Conservation (phyloP, 1,140 invertebrate species). For the Yoshiicerus persimilis region DNA sequence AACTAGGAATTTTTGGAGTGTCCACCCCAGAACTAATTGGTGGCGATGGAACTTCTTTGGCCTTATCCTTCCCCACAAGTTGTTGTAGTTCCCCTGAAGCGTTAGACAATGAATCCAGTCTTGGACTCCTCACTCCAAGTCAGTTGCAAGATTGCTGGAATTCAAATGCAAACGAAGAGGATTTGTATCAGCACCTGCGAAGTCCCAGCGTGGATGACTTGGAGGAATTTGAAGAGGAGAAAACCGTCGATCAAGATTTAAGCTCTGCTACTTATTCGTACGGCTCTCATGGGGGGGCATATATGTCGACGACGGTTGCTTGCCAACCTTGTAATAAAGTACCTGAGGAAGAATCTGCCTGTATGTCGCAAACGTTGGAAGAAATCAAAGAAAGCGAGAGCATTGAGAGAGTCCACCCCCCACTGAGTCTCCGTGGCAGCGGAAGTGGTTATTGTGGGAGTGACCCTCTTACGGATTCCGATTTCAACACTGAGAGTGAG, state of each 20-base stretch:
- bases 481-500: conserved; percentile 34
- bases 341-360: not conserved
- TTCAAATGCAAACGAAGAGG: conserved; percentile 24
- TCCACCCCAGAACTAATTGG: conserved; percentile 28
- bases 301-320: not conserved
- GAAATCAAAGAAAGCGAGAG: not conserved
- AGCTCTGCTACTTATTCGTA: not conserved
- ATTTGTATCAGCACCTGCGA: conserved; percentile 30
- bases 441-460: conserved; percentile 20
- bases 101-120: conserved; percentile 28
- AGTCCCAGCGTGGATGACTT: conserved; percentile 25
- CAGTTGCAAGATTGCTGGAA: conserved; percentile 35
- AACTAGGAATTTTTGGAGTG: conserved; percentile 28
- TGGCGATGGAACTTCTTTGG: conserved; percentile 18
- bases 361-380: not conserved
- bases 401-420: not conserved
- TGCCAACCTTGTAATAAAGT: not conserved
- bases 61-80: conserved; percentile 30
- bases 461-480: conserved; percentile 31
- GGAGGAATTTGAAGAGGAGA: conserved; percentile 34
- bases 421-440: not conserved
- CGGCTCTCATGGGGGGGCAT: not conserved
- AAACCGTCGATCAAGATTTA: conserved; percentile 19
- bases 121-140: conserved; percentile 30
- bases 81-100: conserved; percentile 26